Base-by-base conservation (phyloP, 2,797 vertebrate species). In the Epinephelus coioides region DNA sequence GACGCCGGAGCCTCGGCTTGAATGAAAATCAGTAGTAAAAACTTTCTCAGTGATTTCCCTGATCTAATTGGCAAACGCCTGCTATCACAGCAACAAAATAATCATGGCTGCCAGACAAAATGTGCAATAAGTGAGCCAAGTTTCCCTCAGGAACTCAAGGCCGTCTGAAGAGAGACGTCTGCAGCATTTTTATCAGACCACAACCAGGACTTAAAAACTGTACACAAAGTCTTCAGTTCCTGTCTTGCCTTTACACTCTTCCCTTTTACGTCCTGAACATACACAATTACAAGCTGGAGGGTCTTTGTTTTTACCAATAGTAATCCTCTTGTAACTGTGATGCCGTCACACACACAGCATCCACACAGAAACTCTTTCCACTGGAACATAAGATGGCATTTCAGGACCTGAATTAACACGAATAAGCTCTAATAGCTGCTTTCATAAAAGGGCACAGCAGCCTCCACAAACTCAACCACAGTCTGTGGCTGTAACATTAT, bases 141-240 rank as follows among this genome's bases (percentile, higher is more conserved):
- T 71, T 27, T 25, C 68, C 56, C 68, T 3, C 25, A 21, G 50
- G 62, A 72, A n/a, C 70, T 47, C 5, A 0, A 38, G n/a, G 18
- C 13, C 1, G 11, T 27, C 46, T 8, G 9, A 6, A 56, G 38
- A 71, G 44, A 60, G 47, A 47, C 1, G 6, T 13, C 51, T 43
- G 56, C 3, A 2, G 6, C 18, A 34, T 34, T 34, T 34, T 0
- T 3, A 27, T 73, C 57, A 27, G 51, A 38, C 55, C 40, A 21
- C 5, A 70, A 65, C 17, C 34, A 6, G 5, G 15, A 25, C 7
- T 59, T n/a, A 43, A 53, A 15, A 25, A 18, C 25, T 4, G 8
- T 21, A n/a, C 68, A 34, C 54, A 6, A n/a, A 5, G 11, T 63
- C 63, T 23, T 66, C 53, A 47, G 13, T 77, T 64, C 64, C 54